Percentiles rank a stretch among this genome's conserved stretches.
Evolutionary conservation across 1,140 invertebrate species (phyloP).

Genomic region (Cotesia glomerata): DNA sequence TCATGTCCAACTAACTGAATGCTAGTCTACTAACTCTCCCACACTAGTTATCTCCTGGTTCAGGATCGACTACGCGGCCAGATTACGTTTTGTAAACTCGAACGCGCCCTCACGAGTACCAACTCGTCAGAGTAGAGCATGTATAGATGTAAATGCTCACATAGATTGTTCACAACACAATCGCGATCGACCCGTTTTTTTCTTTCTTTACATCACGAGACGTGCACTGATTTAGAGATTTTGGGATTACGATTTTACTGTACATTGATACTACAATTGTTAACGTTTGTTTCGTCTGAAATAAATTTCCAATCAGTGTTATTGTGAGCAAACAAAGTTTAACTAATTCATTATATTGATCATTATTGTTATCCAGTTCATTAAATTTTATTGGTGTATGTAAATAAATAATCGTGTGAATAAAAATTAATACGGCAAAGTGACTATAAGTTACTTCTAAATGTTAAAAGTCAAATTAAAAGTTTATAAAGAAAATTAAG

Average conservation of each 20-base stretch:
- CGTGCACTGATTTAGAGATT: slow-evolving; percentile 26
- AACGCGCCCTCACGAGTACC: slow-evolving; percentile 3
- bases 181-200: slow-evolving; percentile 14
- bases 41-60: neutral
- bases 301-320: neutral
- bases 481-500: too few species aligned
- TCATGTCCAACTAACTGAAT: neutral
- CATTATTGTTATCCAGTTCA: neutral
- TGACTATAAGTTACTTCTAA: neutral
- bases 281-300: neutral
- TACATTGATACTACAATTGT: neutral
- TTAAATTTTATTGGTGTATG: neutral
- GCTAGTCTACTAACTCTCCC: neutral
- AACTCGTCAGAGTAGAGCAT: slow-evolving; percentile 2
- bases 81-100: slow-evolving; percentile 28
- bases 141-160: neutral
- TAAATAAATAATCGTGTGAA: neutral
- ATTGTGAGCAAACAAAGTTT: neutral
- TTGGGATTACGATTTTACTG: neutral
- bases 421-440: neutral
- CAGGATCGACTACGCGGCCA: slow-evolving; percentile 4
- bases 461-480: too few species aligned
- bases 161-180: slow-evolving; percentile 14
- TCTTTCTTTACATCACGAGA: slow-evolving; percentile 18
- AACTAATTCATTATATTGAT: neutral